Conservation (phyloP, 2,888 invertebrate genomes). For the Leuctra nigra region DNA sequence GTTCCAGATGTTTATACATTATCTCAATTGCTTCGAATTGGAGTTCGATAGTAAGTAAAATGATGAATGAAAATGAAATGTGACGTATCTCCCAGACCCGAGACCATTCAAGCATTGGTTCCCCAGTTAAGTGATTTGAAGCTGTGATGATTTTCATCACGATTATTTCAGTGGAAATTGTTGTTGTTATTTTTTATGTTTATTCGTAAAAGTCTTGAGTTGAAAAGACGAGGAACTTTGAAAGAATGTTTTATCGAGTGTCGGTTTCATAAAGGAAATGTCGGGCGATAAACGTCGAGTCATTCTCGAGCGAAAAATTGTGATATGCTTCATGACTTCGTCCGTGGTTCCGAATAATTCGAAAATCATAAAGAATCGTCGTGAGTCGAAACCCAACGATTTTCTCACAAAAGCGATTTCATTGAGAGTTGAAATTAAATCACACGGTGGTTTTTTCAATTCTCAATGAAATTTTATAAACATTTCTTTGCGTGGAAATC, state of each 20-base stretch:
- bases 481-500: too few species aligned
- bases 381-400: background rate
- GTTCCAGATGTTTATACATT: conserved; percentile 12
- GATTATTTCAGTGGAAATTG: conserved; percentile 5
- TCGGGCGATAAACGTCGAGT: conserved; percentile 4
- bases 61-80: conserved; percentile 11
- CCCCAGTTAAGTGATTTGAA: conserved; percentile 6
- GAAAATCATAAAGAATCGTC: conserved; percentile 11
- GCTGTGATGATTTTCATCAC: background rate
- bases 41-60: conserved; percentile 7
- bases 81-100: background rate
- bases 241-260: background rate
- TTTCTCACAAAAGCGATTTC: background rate
- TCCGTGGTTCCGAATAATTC: conserved; percentile 11
- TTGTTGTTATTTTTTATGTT: background rate
- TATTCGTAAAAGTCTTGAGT: background rate
- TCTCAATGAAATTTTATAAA: too few species aligned
- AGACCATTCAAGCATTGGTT: background rate
- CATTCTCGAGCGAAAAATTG: background rate
- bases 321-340: conserved; percentile 2
- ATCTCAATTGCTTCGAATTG: conserved; percentile 8
- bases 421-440: background rate
- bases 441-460: background rate
- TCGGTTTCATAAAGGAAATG: conserved; percentile 1
- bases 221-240: background rate